Conservation (phyloP, 2,797 vertebrate species). For the Balearica regulorum region DNA sequence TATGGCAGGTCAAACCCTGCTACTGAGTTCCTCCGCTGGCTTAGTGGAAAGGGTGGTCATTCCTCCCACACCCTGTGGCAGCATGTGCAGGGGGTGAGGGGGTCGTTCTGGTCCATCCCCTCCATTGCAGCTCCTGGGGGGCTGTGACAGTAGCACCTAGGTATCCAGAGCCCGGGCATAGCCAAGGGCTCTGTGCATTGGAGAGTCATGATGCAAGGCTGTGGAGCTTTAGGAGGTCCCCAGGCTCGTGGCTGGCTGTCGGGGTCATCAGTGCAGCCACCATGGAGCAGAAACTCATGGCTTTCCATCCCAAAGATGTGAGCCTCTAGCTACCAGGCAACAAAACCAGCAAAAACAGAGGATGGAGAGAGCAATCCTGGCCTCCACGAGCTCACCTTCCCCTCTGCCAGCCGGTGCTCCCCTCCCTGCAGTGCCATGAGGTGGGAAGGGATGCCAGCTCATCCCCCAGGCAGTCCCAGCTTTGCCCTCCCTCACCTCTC, state of each 20-base stretch:
- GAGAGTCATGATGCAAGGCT: not conserved
- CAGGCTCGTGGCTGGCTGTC: fast-evolving
- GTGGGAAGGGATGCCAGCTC: not conserved
- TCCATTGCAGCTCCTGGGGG: not conserved
- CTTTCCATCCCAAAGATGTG: not conserved
- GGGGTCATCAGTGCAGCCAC: fast-evolving
- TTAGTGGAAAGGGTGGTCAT: not conserved
- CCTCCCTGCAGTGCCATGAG: not conserved
- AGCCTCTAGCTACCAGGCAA: not conserved
- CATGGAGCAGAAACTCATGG: not conserved
- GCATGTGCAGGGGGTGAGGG: not conserved
- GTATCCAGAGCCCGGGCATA: not conserved
- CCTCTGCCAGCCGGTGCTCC: not conserved
- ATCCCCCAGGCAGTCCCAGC: not conserved
- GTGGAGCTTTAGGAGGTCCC: not conserved
- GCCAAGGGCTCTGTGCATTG: not conserved
- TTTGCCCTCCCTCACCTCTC: not conserved
- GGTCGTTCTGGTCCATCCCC: fast-evolving
- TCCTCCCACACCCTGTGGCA: not conserved
- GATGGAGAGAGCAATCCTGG: not conserved
- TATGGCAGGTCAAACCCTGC: not conserved
- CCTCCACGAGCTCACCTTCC: not conserved
- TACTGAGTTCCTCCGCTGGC: not conserved
- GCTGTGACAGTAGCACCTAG: not conserved
- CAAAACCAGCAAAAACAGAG: not conserved